Base-by-base conservation (phyloP, 2,888 invertebrate genomes). In the Pocota personata region DNA sequence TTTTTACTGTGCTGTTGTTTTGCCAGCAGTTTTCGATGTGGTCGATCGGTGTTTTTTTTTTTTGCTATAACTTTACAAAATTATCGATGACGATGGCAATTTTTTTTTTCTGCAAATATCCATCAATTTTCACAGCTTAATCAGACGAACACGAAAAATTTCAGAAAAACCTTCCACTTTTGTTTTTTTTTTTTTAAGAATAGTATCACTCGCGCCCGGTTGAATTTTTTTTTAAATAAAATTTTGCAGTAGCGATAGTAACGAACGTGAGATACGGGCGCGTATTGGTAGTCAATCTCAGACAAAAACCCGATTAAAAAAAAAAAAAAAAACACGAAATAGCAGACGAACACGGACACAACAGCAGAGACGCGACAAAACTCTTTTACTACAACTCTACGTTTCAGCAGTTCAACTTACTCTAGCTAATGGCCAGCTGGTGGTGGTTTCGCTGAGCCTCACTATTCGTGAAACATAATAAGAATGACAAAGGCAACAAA, bases 351-450 rank as follows among this genome's bases (percentile, higher is more conserved):
- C 37, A 62, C 82, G 76, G 67, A 72, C 86, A 71, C 32, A 67
- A 50, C 69, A 71, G 82, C 76, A 77, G 77, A 86, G 71, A 67
- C 77, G 48, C 76, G 69, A 67, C 71, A 72, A 76, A 80, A 79
- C 84, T 84, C 82, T 73, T 72, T 72, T 16, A 27, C 48, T 46
- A 77, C 82, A 72, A 86, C 82, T 82, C 37, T 52, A 82, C 82
- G 86, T 86, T 77, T 77, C 86, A 86, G 32, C 80, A 82, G 86
- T 77, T 86, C 71, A 86, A 86, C 60, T 86, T 82, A 86, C 86
- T 86, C 86, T 86, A 86, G 66, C 80, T 72, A 72, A 57, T 55
- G 43, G 72, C 82, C 86, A 86, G 86, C 82, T 86, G 82, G 82
- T 62, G 86, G 76, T 86, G 71, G 82, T 66, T 86, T 86, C 50